phyloP scores from a whole-genome alignment of 2,113 vertebrate species.

The Malurus alboscapulatus region DNA sequence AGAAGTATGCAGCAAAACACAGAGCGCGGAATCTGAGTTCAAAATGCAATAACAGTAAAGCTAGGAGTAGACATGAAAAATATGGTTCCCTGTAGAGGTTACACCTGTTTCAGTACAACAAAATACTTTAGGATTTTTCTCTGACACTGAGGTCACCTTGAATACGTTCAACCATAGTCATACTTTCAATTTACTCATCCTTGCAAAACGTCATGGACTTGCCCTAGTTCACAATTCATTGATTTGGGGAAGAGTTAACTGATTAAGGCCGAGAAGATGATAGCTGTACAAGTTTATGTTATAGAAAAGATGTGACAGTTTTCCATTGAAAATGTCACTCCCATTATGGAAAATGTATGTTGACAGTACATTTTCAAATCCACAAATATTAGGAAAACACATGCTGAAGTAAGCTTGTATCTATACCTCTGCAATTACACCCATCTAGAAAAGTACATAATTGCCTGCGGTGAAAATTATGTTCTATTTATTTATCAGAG shows the following conservation, averaged over 20 bases:
- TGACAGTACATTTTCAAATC: not conserved
- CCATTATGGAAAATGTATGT: not conserved
- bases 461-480: not conserved
- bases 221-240: not conserved
- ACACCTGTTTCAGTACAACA: not conserved
- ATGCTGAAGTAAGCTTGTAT: not conserved
- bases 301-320: not conserved
- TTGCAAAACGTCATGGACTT: not conserved
- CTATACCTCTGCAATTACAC: not conserved
- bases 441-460: not conserved
- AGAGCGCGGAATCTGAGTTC: not conserved
- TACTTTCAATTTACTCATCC: not conserved
- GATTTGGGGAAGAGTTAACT: not conserved
- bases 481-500: not conserved
- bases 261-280: not conserved
- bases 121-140: not conserved
- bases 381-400: not conserved
- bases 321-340: not conserved
- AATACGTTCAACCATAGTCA: not conserved
- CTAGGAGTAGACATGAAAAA: not conserved
- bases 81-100: not conserved
- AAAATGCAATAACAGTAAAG: not conserved
- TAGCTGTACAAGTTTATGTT: not conserved
- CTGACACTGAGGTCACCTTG: not conserved
- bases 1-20: not conserved